Evolutionary conservation across 2,113 vertebrate genomes (phyloP).

Genomic region (Brienomyrus brachyistius): DNA sequence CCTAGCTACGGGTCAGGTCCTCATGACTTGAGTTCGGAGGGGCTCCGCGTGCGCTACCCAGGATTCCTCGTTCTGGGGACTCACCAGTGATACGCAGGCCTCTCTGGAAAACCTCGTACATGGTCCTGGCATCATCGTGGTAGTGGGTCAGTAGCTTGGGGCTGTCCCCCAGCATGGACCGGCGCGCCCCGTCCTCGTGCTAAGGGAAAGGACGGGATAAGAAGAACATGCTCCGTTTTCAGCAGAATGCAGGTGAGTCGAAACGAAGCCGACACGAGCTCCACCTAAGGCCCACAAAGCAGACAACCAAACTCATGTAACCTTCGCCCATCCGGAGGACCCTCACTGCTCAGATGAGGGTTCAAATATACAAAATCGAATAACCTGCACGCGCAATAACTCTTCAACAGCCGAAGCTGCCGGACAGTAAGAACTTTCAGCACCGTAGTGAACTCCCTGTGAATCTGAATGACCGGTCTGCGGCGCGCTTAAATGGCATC

Average conservation of each 20-base stretch:
- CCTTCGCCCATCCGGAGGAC: not conserved
- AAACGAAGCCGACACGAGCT: not conserved
- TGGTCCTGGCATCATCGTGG: conserved; percentile 85
- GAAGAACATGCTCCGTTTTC: not conserved
- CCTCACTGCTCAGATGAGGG: not conserved
- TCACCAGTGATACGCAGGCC: conserved; percentile 88
- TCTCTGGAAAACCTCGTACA: conserved; percentile 91
- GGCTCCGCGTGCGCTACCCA: not conserved
- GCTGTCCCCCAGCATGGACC: conserved; percentile 77
- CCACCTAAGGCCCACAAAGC: not conserved
- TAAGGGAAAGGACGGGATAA: conserved; percentile 5
- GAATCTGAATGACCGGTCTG: not conserved
- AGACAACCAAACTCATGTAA: not conserved
- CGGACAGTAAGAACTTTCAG: not conserved
- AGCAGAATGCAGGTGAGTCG: not conserved
- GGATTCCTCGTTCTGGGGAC: conserved; percentile 24
- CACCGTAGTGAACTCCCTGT: not conserved
- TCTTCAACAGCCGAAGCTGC: not conserved
- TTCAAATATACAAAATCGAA: not conserved
- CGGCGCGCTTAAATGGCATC: not conserved
- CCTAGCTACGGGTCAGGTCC: not conserved
- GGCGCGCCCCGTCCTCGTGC: conserved; percentile 69
- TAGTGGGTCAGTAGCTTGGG: conserved; percentile 80
- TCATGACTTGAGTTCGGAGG: not conserved
- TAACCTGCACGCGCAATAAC: not conserved